Evolutionary conservation across 2,797 vertebrate species (phyloP).

Genomic region (Nyctalus aviator): DNA sequence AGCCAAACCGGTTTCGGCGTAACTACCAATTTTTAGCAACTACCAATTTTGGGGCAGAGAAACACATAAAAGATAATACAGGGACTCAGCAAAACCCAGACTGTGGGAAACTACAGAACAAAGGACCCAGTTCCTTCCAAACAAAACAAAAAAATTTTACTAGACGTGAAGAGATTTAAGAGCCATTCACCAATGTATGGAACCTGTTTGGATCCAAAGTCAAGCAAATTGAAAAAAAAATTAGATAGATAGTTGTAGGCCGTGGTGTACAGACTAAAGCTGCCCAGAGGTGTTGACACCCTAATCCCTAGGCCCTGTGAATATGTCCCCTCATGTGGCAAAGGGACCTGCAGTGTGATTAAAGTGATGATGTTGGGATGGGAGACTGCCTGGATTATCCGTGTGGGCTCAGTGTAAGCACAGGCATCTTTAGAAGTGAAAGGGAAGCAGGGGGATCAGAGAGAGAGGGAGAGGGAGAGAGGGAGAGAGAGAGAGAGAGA

Average conservation of each 20-base stretch:
- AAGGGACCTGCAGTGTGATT: neutral
- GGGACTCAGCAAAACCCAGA: neutral
- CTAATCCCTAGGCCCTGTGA: neutral
- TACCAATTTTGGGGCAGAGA: neutral
- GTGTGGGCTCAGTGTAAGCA: neutral
- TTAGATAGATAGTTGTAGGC: neutral
- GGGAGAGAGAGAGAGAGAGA: neutral
- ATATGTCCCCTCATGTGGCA: neutral
- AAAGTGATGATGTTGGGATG: neutral
- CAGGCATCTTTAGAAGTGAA: neutral
- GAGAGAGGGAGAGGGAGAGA: neutral
- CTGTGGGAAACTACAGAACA: neutral
- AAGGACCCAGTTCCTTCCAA: neutral
- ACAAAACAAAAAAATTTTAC: neutral
- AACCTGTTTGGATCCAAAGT: neutral
- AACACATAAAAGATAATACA: neutral
- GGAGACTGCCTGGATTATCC: neutral
- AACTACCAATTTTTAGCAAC: neutral
- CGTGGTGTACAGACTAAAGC: neutral
- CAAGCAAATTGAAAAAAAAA: neutral
- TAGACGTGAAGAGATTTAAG: neutral
- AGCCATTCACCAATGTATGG: neutral
- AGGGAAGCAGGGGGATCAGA: neutral
- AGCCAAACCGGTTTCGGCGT: no score
- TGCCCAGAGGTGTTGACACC: no score